These are phyloP conservation scores for Acromyrmex echinatior DNA, from an alignment of 1,140 invertebrate genomes.

Conservation along the genomic window DNA sequence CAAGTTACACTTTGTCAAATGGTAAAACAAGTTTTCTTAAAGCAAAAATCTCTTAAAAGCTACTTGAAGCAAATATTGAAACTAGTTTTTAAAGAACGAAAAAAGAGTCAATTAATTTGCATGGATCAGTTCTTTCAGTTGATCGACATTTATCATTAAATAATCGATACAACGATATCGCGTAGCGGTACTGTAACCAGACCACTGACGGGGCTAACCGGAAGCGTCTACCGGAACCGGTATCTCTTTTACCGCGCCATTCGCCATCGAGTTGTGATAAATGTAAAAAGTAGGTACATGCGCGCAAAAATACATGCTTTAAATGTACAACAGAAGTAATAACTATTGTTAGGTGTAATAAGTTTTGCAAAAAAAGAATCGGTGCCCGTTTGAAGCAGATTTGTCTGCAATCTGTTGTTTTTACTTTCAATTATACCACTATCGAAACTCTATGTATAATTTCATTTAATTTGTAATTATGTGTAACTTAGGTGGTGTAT, in stretches of 20 bases:
- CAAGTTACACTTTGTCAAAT: not conserved
- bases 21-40: not conserved
- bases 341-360: not conserved
- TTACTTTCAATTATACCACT: not conserved
- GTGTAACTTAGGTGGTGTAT: too few relatives aligned
- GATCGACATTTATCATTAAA: conserved; percentile 18
- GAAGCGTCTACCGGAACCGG: conserved; percentile 76
- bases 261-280: conserved; percentile 50
- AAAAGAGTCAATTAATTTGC: conserved; percentile 4
- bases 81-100: not conserved
- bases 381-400: not conserved
- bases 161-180: conserved; percentile 64
- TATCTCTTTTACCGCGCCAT: conserved; percentile 68
- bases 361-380: not conserved
- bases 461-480: not conserved
- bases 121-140: not conserved
- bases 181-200: conserved; percentile 63
- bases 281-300: conserved; percentile 25
- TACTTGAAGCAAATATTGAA: not conserved
- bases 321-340: not conserved
- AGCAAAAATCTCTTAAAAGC: not conserved
- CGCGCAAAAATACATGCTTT: not conserved
- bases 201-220: conserved; percentile 57
- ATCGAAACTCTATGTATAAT: not conserved
- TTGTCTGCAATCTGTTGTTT: not conserved